Percentiles rank a stretch among this genome's conserved stretches.
Conservation (phyloP, 2,113 vertebrate genomes). For the Clarias macrocephalus region DNA sequence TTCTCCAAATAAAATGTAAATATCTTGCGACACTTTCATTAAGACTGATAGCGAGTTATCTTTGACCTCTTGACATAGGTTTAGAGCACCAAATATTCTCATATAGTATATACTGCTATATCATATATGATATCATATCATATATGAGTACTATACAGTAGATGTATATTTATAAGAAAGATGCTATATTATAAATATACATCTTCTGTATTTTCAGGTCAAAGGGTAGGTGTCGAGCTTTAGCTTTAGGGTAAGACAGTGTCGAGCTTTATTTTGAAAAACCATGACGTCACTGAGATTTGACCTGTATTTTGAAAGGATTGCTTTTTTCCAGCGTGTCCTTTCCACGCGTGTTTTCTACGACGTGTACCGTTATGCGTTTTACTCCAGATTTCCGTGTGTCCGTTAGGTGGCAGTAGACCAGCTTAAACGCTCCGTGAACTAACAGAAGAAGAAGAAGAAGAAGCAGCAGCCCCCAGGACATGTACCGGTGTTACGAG, state of each 20-base stretch:
- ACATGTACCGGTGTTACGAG: background rate
- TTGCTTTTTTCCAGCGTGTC: background rate
- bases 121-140: too few species aligned
- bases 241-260: background rate
- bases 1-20: too few species aligned
- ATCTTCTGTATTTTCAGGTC: background rate
- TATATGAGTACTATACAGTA: too few species aligned
- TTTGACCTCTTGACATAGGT: too few species aligned
- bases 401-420: background rate
- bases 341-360: background rate
- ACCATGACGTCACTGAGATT: background rate
- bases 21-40: too few species aligned
- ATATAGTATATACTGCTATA: too few species aligned
- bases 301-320: slow-evolving; percentile 15
- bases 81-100: too few species aligned
- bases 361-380: background rate
- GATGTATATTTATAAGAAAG: too few species aligned
- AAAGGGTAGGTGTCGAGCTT: background rate
- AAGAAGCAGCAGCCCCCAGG: background rate
- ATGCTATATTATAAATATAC: background rate
- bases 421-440: too few species aligned
- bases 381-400: too few species aligned
- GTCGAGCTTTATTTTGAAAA: slow-evolving; percentile 7
- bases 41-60: too few species aligned
- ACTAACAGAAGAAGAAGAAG: background rate